Base-by-base conservation (phyloP, 2,113 vertebrate species). In the Thunnus maccoyii region DNA sequence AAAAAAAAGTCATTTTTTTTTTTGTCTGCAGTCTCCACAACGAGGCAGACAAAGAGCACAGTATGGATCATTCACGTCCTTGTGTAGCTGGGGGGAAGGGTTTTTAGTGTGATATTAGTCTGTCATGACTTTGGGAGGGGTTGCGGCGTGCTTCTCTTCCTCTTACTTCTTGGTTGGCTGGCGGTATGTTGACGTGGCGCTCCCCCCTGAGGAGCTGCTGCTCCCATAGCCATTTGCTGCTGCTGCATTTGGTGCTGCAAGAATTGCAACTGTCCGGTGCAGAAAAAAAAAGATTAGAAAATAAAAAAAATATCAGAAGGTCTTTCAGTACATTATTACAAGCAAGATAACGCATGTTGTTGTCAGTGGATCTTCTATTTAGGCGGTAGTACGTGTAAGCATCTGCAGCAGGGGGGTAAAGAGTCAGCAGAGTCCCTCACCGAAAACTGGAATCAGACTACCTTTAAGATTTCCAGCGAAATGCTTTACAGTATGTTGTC, bases 231-330 rank as follows among this genome's bases (percentile, higher is more conserved):
- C 97, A 97, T 97, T 96, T 97, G 96, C 96, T 95, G 95, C 91
- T 97, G 96, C 96, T 95, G 95, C 97, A 97, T 98, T 97, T 97
- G 98, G 95, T 96, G 98, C 95, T 97, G 97, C 94, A 98, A 98
- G 97, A 97, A 98, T 97, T 96, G 98, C 95, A 98, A 97, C 97
- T 97, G 94, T 76, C 87, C 81, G 80, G 87, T 58, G 75, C 73
- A 84, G 86, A 65, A 22, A 84, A 22, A 84, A 50, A 84, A 73
- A 88, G 50, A 93, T 3, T 30, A 69, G 22, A 75, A 75, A 57
- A 44, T n/a, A 58, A 27, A 41, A 46, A 30, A 18, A 25, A 32
- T 6, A 50, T 76, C 58, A 85, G 48, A 46, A 44, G 55, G 9
- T 32, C 62, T 74, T 71, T 75, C 47, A 73, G 44, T 16, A 20